phyloP scores from a whole-genome alignment of 1,140 invertebrate species.

The Drosophila repletoides region DNA sequence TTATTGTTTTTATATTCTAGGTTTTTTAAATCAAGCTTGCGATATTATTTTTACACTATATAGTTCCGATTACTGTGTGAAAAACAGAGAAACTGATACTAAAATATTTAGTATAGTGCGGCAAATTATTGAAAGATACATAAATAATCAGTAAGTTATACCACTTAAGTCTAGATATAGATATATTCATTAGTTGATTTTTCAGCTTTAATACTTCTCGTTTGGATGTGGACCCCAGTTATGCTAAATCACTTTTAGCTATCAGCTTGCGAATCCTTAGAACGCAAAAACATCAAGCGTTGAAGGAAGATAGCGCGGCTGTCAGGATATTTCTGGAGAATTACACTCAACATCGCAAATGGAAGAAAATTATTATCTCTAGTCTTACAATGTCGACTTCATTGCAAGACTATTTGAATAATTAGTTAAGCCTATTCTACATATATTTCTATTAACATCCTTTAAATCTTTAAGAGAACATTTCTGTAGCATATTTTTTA shows the following conservation, averaged over 20 bases:
- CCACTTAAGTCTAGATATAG: neutral
- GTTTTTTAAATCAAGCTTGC: conserved; percentile 44
- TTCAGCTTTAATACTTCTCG: neutral
- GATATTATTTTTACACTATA: conserved; percentile 23
- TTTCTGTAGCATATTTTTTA: too few relatives aligned
- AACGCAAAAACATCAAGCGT: conserved; percentile 6
- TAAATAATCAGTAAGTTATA: conserved; percentile 36
- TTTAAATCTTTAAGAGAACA: too few relatives aligned
- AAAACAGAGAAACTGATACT: neutral
- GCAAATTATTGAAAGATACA: conserved; percentile 35
- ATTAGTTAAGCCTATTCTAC: too few relatives aligned
- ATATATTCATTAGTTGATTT: neutral
- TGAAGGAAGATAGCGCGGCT: conserved; percentile 31
- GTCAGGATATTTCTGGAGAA: conserved; percentile 19
- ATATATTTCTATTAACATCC: too few relatives aligned
- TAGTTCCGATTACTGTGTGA: conserved; percentile 3
- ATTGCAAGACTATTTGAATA: conserved; percentile 15
- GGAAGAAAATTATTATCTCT: conserved; percentile 38
- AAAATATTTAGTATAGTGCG: conserved; percentile 15
- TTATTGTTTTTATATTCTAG: neutral
- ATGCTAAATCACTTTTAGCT: conserved; percentile 17
- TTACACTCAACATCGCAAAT: conserved; percentile 31
- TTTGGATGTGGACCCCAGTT: neutral
- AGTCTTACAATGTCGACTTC: conserved; percentile 23
- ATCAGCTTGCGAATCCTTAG: conserved; percentile 20